phyloP scores from a whole-genome alignment of 2,888 invertebrate species.

The Drosophila picticornis region DNA sequence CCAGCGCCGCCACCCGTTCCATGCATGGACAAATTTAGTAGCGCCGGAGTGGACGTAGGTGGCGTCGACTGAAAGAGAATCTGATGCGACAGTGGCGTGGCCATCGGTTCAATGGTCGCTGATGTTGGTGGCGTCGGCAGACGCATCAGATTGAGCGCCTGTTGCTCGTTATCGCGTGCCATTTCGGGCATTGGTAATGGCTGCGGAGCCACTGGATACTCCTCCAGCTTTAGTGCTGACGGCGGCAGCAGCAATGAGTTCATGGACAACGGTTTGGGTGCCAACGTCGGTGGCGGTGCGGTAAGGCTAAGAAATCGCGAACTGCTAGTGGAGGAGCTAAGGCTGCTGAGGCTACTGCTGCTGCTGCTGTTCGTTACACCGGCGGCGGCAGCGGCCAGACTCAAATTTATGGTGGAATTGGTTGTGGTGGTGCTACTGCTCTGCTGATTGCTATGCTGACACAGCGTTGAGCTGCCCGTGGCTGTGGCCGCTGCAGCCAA shows the following conservation, averaged over 20 bases:
- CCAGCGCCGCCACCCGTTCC: slow-evolving; percentile 36
- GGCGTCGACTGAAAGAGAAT: slow-evolving; percentile 70
- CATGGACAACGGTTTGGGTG: slow-evolving; percentile 53
- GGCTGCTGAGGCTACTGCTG: slow-evolving; percentile 65
- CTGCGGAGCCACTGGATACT: slow-evolving; percentile 85
- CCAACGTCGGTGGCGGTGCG: slow-evolving; percentile 43
- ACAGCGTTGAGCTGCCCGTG: slow-evolving; percentile 86
- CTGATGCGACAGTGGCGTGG: slow-evolving; percentile 59
- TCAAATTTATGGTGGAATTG: slow-evolving; percentile 80
- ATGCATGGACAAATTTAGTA: slow-evolving; percentile 68
- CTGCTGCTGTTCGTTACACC: slow-evolving; percentile 70
- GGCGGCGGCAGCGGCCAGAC: slow-evolving; percentile 73
- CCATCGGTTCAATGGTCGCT: slow-evolving; percentile 77
- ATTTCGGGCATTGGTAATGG: slow-evolving; percentile 61
- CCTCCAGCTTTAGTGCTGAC: slow-evolving; percentile 90
- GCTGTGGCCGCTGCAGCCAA: slow-evolving; percentile 83
- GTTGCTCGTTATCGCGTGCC: slow-evolving; percentile 68
- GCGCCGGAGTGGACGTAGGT: slow-evolving; percentile 51
- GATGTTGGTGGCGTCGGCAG: slow-evolving; percentile 82
- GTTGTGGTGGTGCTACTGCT: slow-evolving; percentile 74
- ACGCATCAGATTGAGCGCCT: slow-evolving; percentile 81
- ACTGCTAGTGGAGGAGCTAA: slow-evolving; percentile 70
- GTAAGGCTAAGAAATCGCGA: slow-evolving; percentile 78
- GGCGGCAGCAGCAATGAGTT: slow-evolving; percentile 72
- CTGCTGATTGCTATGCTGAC: slow-evolving; percentile 87